These are phyloP conservation scores for Hipparchia semele DNA, from an alignment of 2,888 invertebrate genomes.

Conservation along the genomic window DNA sequence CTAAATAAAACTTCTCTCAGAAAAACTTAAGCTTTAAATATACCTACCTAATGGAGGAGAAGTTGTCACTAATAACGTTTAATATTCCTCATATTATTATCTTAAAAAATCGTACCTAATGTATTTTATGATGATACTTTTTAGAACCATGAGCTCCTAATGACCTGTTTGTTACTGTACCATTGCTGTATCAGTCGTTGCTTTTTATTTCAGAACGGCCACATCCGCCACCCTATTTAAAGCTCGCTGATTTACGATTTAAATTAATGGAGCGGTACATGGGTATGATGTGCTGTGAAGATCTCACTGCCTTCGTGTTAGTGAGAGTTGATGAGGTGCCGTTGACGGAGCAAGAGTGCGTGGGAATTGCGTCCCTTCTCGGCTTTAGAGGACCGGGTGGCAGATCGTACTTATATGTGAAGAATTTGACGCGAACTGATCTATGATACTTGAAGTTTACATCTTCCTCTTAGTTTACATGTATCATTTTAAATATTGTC, in stretches of 20 bases:
- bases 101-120: neutral
- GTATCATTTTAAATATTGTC: too few species aligned
- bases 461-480: neutral
- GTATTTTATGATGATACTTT: neutral
- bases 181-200: slow-evolving; percentile 24
- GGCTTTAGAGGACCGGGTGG: slow-evolving; percentile 55
- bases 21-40: neutral
- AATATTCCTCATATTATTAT: neutral
- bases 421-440: slow-evolving; percentile 46
- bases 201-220: slow-evolving; percentile 59
- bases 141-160: neutral
- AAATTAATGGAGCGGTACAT: slow-evolving; percentile 59
- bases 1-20: neutral
- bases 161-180: neutral
- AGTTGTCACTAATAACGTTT: neutral
- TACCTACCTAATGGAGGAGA: neutral
- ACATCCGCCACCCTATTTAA: slow-evolving; percentile 56
- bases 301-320: slow-evolving; percentile 61
- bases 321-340: slow-evolving; percentile 58
- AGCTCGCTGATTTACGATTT: slow-evolving; percentile 63
- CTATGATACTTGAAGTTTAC: slow-evolving; percentile 37
- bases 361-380: slow-evolving; percentile 50
- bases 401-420: slow-evolving; percentile 56
- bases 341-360: slow-evolving; percentile 56
- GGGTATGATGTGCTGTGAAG: slow-evolving; percentile 72